Evolutionary conservation across 2,113 vertebrate species (phyloP).

Genomic region (Climacteris rufus): DNA sequence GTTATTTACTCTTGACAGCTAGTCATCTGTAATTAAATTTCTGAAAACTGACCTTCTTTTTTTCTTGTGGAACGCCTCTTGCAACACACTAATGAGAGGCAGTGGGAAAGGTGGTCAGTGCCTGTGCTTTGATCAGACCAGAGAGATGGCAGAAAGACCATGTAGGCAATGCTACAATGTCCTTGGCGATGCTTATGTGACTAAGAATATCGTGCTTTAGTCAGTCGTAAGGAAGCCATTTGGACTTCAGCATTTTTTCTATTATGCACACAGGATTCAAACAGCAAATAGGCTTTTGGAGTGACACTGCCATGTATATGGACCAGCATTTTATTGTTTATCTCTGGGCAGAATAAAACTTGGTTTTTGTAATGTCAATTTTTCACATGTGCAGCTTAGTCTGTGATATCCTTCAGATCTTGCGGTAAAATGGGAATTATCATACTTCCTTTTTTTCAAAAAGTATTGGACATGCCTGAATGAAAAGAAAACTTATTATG

Average conservation of each 20-base stretch:
- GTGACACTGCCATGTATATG: neutral
- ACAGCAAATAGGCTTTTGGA: neutral
- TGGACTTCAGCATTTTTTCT: neutral
- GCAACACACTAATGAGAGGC: neutral
- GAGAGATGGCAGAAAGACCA: neutral
- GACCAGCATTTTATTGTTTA: neutral
- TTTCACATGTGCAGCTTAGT: neutral
- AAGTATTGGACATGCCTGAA: neutral
- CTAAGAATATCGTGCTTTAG: neutral
- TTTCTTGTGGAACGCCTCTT: neutral
- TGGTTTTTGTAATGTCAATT: neutral
- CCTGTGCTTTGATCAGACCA: neutral
- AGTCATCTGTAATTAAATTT: constrained; percentile 30
- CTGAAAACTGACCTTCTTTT: neutral
- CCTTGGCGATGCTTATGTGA: neutral
- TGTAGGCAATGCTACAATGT: neutral
- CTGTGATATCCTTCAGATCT: neutral
- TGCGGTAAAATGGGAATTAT: neutral
- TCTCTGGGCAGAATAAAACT: neutral
- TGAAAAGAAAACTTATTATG: neutral
- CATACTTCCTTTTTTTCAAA: neutral
- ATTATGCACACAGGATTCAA: neutral
- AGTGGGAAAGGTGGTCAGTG: neutral
- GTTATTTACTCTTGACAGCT: constrained; percentile 17
- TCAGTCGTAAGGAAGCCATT: neutral